Evolutionary conservation across 1,140 invertebrate species (phyloP).

Genomic region (Pentalonia nigronervosa): DNA sequence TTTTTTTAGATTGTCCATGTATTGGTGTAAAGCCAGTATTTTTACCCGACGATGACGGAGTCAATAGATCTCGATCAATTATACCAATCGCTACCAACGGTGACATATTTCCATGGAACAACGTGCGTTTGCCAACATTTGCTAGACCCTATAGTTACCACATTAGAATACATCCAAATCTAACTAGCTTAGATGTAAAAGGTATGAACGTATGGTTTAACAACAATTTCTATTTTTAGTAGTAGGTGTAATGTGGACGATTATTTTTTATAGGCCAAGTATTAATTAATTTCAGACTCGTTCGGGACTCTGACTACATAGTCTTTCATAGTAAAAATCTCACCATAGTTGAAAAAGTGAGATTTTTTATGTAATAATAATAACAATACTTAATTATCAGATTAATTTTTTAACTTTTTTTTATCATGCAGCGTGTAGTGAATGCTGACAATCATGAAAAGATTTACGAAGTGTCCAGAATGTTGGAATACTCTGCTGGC

Average conservation of each 20-base stretch:
- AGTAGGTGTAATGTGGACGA: background rate
- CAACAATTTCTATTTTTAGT: background rate
- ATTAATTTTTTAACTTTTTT: conserved; percentile 29
- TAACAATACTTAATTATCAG: background rate
- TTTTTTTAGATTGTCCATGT: conserved; percentile 73
- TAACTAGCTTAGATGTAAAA: conserved; percentile 87
- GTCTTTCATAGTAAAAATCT: conserved; percentile 90
- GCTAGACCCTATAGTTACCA: conserved; percentile 85
- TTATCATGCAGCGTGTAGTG: conserved; percentile 70
- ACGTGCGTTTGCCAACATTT: conserved; percentile 81
- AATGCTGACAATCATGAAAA: conserved; percentile 72
- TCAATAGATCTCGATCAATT: conserved; percentile 67
- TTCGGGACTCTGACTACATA: conserved; percentile 85
- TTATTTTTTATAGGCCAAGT: conserved; percentile 74
- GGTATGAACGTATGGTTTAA: conserved; percentile 67
- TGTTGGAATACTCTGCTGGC: conserved; percentile 80
- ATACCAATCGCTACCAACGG: conserved; percentile 74
- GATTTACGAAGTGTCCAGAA: conserved; percentile 72
- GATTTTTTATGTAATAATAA: conserved; percentile 58
- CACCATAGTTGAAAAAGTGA: conserved; percentile 83
- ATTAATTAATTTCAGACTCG: conserved; percentile 82
- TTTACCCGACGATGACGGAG: conserved; percentile 69
- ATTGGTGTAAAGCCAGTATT: conserved; percentile 72
- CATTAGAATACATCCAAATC: conserved; percentile 90
- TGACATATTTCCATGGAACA: conserved; percentile 88